Base-by-base conservation (phyloP, 2,888 invertebrate genomes). In the Athalia cordata region DNA sequence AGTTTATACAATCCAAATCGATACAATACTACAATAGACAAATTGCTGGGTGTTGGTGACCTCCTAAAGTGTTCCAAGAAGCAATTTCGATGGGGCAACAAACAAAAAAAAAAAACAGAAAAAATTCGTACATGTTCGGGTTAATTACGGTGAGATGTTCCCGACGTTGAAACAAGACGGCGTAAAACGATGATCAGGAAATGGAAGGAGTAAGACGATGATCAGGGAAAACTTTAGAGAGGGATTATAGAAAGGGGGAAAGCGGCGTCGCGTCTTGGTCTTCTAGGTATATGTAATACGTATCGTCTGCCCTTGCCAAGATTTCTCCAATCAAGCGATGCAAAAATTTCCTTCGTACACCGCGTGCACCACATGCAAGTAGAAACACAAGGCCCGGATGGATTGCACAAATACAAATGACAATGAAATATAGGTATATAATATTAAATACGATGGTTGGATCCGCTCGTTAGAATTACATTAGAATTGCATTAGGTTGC, bases 391-490 rank as follows among this genome's bases (percentile, higher is more conserved):
- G 29, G 29, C 29, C 29, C 29, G 29, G 29, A 29, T 29, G 29
- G 29, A 29, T 29, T 29, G 0, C 29, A 66, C 47, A 4, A 29
- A 55, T 6, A 11, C 29, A 43, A 43, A 68, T 68, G 68, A 68
- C 68, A 68, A 52, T 29, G 29, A 55, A 55, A 68, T 68, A 55
- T 55, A 68, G 9, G 13, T 7, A 66, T 7, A 66, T 7, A 2
- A 13, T 7, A 13, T n/a, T 0, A 29, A 29, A 29, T 55, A 5
- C 49, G 50, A 49, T 13, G 52, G 68, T 52, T 55, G 59, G 13
- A 72, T 59, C 52, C 13, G 47, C 57, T 72, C 72, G 72, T 72
- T 72, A 72, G 59, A 72, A 72, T 72, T 72, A 59, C 72, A 72
- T 72, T 72, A 72, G 72, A 43, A 59, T 72, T 72, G 11, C 72